phyloP scores from a whole-genome alignment of 2,888 invertebrate species.

The Hydrotaea cyrtoneurina region DNA sequence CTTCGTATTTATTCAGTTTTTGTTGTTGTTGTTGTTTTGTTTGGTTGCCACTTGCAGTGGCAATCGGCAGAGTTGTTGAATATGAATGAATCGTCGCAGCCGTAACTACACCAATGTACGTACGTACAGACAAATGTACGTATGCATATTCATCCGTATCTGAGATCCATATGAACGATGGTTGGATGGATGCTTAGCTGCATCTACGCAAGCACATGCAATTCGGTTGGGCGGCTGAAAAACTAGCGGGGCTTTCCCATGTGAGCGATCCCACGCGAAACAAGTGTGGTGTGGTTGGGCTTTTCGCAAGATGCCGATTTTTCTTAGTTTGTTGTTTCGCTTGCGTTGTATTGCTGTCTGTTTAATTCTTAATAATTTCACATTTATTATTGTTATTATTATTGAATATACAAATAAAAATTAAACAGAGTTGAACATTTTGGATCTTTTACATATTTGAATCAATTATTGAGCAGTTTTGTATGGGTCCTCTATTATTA shows the following conservation, averaged over 20 bases:
- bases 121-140: background rate
- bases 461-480: no score
- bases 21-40: background rate
- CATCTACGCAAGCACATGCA: constrained; percentile 54
- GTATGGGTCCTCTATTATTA: no score
- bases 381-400: constrained; percentile 29
- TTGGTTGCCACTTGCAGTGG: constrained; percentile 12
- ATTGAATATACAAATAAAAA: background rate
- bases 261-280: constrained; percentile 67
- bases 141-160: background rate
- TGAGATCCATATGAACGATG: constrained; percentile 9
- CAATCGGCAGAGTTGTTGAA: constrained; percentile 37
- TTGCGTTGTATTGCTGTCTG: background rate
- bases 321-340: constrained; percentile 17
- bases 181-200: constrained; percentile 40
- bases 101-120: background rate
- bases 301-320: background rate
- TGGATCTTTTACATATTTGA: no score
- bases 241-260: constrained; percentile 56
- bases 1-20: background rate
- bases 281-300: constrained; percentile 45
- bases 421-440: background rate
- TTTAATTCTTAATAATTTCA: constrained; percentile 34
- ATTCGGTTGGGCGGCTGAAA: constrained; percentile 17
- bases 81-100: constrained; percentile 42